These are phyloP conservation scores for Morone chrysops DNA, from an alignment of 2,113 vertebrate genomes.

Conservation along the genomic window DNA sequence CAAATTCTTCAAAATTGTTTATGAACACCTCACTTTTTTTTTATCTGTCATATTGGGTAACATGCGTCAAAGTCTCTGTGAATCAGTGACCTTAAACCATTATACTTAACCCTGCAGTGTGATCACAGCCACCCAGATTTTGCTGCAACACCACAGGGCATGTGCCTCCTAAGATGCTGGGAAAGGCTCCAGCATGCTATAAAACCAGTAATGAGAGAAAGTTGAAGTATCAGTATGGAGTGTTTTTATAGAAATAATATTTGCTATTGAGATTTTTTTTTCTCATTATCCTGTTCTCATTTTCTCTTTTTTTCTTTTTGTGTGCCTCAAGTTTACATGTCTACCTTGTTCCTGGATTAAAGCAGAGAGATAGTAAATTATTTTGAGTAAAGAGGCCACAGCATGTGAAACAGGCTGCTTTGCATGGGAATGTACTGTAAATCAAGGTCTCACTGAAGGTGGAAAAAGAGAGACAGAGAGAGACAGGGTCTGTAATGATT, in stretches of 20 bases:
- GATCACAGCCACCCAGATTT: slow-evolving; percentile 40
- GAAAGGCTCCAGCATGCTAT: slow-evolving; percentile 51
- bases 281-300: neutral
- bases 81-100: slow-evolving; percentile 56
- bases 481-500: slow-evolving; percentile 52
- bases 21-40: slow-evolving; percentile 4
- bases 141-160: neutral
- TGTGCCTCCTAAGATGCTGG: slow-evolving; percentile 23
- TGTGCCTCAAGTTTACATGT: neutral
- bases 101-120: slow-evolving; percentile 43
- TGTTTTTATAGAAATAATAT: slow-evolving; percentile 26
- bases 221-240: neutral
- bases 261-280: slow-evolving; percentile 11
- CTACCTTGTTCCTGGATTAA: neutral
- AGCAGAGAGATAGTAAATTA: neutral
- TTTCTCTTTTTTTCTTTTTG: neutral
- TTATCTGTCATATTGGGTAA: slow-evolving; percentile 30
- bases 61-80: slow-evolving; percentile 31
- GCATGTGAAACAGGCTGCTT: slow-evolving; percentile 8
- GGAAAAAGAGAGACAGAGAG: slow-evolving; percentile 5
- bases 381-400: slow-evolving; percentile 8
- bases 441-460: slow-evolving; percentile 31
- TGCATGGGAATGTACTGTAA: slow-evolving; percentile 44
- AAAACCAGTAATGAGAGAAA: slow-evolving; percentile 60
- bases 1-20: slow-evolving; percentile 47